Evolutionary conservation across 2,888 invertebrate genomes (phyloP).

Genomic region (Notodonta dromedarius): DNA sequence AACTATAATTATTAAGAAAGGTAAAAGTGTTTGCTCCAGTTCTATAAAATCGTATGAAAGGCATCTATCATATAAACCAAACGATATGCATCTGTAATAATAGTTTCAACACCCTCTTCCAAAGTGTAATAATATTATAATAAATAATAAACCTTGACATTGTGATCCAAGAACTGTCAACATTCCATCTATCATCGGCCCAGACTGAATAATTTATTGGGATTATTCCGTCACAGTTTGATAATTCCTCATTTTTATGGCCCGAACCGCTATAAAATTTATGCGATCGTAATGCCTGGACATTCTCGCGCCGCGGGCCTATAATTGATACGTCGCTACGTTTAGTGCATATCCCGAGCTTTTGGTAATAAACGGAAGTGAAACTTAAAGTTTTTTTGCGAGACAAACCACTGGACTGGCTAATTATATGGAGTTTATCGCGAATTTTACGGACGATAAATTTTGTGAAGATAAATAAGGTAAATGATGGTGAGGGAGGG

Average conservation of each 20-base stretch:
- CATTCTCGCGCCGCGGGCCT: slow-evolving; percentile 45
- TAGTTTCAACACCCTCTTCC: too few relatives aligned
- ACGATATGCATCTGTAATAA: too few relatives aligned
- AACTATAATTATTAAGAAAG: too few relatives aligned
- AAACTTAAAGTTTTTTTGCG: slow-evolving; percentile 29
- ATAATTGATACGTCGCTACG: slow-evolving; percentile 57
- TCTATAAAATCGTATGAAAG: too few relatives aligned
- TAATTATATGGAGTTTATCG: slow-evolving; percentile 29
- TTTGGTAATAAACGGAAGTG: slow-evolving; percentile 31
- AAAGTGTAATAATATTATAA: too few relatives aligned
- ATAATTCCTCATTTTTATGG: slow-evolving; percentile 64
- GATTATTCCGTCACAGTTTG: slow-evolving; percentile 61
- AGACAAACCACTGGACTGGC: slow-evolving; percentile 15
- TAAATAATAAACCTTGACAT: slow-evolving; percentile 1
- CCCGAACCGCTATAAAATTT: slow-evolving; percentile 59
- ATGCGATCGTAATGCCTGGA: slow-evolving; percentile 52
- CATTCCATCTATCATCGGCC: slow-evolving; percentile 39
- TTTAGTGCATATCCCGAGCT: slow-evolving; percentile 28
- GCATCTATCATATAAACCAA: too few relatives aligned
- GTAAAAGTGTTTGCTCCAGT: too few relatives aligned
- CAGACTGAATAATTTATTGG: slow-evolving; percentile 59
- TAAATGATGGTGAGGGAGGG: too few relatives aligned
- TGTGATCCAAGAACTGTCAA: slow-evolving; percentile 30
- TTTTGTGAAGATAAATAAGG: too few relatives aligned
- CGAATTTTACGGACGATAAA: not conserved